Percentiles rank a stretch among this genome's conserved stretches.
phyloP scores from a whole-genome alignment of 2,888 invertebrate species.

The Drosophila atripex region DNA sequence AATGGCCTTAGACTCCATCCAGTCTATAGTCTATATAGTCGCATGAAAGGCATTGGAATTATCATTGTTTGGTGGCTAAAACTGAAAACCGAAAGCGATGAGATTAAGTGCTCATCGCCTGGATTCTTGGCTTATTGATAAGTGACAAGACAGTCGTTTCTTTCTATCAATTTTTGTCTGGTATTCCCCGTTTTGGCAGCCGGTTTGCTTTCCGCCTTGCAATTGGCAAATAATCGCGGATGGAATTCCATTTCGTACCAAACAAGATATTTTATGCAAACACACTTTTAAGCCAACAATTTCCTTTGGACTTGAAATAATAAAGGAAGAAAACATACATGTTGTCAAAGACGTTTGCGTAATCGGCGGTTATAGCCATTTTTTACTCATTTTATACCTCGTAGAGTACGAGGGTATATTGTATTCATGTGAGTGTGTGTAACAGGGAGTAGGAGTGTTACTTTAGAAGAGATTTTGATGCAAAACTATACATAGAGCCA shows the following conservation, averaged over 20 bases:
- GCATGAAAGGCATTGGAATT: conserved; percentile 40
- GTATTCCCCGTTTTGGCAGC: conserved; percentile 20
- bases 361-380: conserved; percentile 67
- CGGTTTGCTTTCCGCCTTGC: conserved; percentile 37
- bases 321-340: conserved; percentile 39
- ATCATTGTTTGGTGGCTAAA: conserved; percentile 31
- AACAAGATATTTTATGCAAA: conserved; percentile 35
- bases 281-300: conserved; percentile 32
- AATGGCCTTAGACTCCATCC: conserved; percentile 47
- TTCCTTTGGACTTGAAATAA: conserved; percentile 41
- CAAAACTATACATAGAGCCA: no score
- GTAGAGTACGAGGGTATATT: no score
- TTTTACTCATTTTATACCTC: neutral
- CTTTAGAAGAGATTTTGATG: no score
- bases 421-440: no score
- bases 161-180: neutral
- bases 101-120: conserved; percentile 1
- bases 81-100: neutral
- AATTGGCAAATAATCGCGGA: conserved; percentile 37
- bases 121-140: conserved; percentile 12
- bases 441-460: no score
- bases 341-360: conserved; percentile 64
- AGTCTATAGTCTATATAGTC: conserved; percentile 10
- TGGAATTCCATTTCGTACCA: conserved; percentile 25
- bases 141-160: neutral